Evolutionary conservation across 2,113 vertebrate species (phyloP).

Genomic region (Etheostoma spectabile): DNA sequence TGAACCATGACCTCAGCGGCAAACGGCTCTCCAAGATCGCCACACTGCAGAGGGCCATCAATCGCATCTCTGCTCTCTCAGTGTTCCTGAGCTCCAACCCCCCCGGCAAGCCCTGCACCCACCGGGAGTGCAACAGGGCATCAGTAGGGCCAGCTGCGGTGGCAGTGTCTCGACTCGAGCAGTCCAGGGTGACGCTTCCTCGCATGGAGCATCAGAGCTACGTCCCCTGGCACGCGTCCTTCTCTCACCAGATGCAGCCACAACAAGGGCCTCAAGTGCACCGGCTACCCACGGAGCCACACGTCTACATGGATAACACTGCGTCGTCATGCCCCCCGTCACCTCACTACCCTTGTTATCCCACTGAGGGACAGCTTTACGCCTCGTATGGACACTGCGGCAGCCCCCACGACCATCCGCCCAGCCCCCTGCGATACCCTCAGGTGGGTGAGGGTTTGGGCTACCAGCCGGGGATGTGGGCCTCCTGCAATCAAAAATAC

Average conservation of each 20-base stretch:
- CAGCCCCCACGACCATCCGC: slow-evolving; percentile 55
- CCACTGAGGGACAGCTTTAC: slow-evolving; percentile 71
- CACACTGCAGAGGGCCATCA: slow-evolving; percentile 93
- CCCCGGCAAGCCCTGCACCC: slow-evolving; percentile 80
- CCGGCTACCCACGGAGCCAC: slow-evolving; percentile 57
- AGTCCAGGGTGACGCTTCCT: slow-evolving; percentile 45
- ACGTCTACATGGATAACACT: slow-evolving; percentile 65
- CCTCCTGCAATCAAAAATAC: slow-evolving; percentile 75
- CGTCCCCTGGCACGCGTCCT: slow-evolving; percentile 70
- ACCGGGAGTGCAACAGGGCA: slow-evolving; percentile 83
- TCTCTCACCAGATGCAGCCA: slow-evolving; percentile 71
- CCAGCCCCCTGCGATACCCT: slow-evolving; percentile 71
- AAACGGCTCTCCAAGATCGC: slow-evolving; percentile 98
- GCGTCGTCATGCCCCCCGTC: slow-evolving; percentile 74
- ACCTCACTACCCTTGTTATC: slow-evolving; percentile 79
- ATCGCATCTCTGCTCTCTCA: slow-evolving; percentile 91
- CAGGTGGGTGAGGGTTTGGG: slow-evolving; percentile 70
- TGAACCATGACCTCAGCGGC: slow-evolving; percentile 92
- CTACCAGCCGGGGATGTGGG: slow-evolving; percentile 72
- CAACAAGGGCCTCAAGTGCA: slow-evolving; percentile 61
- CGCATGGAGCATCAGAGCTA: slow-evolving; percentile 71
- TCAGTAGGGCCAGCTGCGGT: background rate
- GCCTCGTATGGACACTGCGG: slow-evolving; percentile 69
- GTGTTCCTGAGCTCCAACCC: slow-evolving; percentile 84
- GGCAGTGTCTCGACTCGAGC: slow-evolving; percentile 50